Base-by-base conservation (phyloP, 2,113 vertebrate genomes). In the Donacobius atricapilla region DNA sequence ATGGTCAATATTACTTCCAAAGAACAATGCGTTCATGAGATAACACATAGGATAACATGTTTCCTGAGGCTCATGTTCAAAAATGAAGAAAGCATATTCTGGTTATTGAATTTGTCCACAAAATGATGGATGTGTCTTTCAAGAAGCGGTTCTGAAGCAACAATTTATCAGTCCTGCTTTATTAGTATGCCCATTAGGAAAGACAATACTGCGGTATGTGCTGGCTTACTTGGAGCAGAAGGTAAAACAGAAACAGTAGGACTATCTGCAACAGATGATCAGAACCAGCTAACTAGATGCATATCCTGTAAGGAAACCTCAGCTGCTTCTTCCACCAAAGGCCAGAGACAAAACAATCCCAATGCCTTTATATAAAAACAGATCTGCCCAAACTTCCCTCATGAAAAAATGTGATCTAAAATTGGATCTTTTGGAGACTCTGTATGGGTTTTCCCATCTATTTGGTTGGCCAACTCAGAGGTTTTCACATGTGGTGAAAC, bases 101-200 rank as follows among this genome's bases (percentile, higher is more conserved):
- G 12, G 37, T 69, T 84, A 51, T 56, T 71, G 44, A 87, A 70
- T n/a, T 64, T 93, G 40, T 60, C 45, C 66, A 79, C 40, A 72
- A 61, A 90, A 45, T 76, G 11, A 91, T 50, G n/a, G 15, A 73
- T 65, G 40, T 45, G 31, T 61, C 48, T 76, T 96, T 81, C 57
- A 90, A 79, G 75, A 87, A 82, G 39, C 16, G 60, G 63, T 72
- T 83, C 48, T 23, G 30, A 95, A 95, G 78, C 33, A 83, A 88
- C 7, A 39, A 2, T 71, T 68, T 63, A 64, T 85, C 44, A 40
- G 63, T 53, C 31, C 31, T 69, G 31, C 61, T 84, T 87, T 79
- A 63, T 53, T 50, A 3, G 1, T 79, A 27, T 54, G 54, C 10
- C 15, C 0, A 3, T 31, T 57, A 80, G 57, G 91, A 85, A 83